These are phyloP conservation scores for Nymphalis c-album DNA, from an alignment of 2,888 invertebrate species.

Conservation along the genomic window DNA sequence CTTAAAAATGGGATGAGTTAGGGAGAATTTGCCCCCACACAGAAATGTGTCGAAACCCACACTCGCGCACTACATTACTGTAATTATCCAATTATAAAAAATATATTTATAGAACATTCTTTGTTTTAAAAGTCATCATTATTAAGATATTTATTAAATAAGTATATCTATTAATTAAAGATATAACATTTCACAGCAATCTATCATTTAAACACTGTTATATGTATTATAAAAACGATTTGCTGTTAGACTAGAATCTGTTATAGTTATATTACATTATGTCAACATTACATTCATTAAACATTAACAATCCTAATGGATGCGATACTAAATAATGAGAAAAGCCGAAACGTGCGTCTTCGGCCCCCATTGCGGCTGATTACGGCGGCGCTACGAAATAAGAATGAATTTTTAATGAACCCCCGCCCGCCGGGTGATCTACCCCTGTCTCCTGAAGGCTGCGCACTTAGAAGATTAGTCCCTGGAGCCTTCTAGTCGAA, in stretches of 20 bases:
- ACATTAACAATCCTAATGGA: conserved; percentile 37
- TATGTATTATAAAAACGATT: too few species aligned
- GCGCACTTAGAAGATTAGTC: conserved; percentile 81
- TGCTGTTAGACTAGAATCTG: not conserved
- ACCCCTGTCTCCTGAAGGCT: conserved; percentile 53
- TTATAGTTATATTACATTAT: not conserved
- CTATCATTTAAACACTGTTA: not conserved
- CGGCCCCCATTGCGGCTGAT: conserved; percentile 68
- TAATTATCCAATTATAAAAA: conserved; percentile 76
- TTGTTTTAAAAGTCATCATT: conserved; percentile 13
- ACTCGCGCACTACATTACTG: conserved; percentile 71
- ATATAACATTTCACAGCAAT: not conserved
- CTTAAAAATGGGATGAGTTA: conserved; percentile 29
- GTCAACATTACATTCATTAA: conserved; percentile 25
- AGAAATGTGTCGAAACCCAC: conserved; percentile 71
- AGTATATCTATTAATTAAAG: not conserved
- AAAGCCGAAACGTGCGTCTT: conserved; percentile 54
- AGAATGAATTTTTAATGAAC: conserved; percentile 81
- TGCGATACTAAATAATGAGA: conserved; percentile 60
- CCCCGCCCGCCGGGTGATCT: conserved; percentile 48
- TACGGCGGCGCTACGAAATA: conserved; percentile 73
- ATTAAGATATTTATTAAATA: not conserved
- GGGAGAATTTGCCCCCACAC: conserved; percentile 46
- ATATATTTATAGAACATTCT: conserved; percentile 41
- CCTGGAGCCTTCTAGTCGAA: conserved; percentile 65